Evolutionary conservation across 2,113 vertebrate genomes (phyloP).

Genomic region (Callionymus lyra): DNA sequence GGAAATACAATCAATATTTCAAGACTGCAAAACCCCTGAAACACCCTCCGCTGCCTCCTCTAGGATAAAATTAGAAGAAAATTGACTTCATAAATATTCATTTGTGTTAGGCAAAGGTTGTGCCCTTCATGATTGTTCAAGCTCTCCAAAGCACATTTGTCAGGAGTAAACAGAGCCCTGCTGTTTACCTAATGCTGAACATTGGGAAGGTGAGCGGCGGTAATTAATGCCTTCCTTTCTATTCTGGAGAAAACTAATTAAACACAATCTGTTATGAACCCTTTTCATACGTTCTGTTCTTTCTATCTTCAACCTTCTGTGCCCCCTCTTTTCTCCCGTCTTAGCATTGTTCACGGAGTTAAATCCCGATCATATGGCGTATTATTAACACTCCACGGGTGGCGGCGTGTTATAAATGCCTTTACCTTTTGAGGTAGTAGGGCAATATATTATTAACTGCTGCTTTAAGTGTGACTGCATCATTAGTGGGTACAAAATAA

Average conservation of each 20-base stretch:
- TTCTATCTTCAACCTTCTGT: neutral
- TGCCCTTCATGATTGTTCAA: constrained; percentile 51
- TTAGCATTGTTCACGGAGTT: constrained; percentile 32
- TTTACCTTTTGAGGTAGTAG: constrained; percentile 7
- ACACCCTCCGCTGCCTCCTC: neutral
- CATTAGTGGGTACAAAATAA: constrained; percentile 42
- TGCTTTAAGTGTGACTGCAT: constrained; percentile 38
- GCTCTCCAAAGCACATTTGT: constrained; percentile 40
- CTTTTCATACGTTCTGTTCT: constrained; percentile 31
- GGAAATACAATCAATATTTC: constrained; percentile 3
- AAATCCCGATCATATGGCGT: constrained; percentile 44
- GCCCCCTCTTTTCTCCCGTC: neutral
- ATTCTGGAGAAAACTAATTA: constrained; percentile 46
- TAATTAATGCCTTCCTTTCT: constrained; percentile 50
- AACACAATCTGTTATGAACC: constrained; percentile 24
- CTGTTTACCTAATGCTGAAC: constrained; percentile 47
- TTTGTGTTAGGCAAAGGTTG: constrained; percentile 35
- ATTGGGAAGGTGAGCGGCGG: constrained; percentile 39
- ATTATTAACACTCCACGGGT: constrained; percentile 17
- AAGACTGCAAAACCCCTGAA: neutral
- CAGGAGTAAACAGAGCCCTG: constrained; percentile 50
- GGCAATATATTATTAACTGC: constrained; percentile 30
- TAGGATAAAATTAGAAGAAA: constrained; percentile 46
- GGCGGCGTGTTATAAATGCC: constrained; percentile 2
- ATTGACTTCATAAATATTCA: constrained; percentile 59